Conservation (phyloP, 2,888 invertebrate species). For the Agrochola lota region DNA sequence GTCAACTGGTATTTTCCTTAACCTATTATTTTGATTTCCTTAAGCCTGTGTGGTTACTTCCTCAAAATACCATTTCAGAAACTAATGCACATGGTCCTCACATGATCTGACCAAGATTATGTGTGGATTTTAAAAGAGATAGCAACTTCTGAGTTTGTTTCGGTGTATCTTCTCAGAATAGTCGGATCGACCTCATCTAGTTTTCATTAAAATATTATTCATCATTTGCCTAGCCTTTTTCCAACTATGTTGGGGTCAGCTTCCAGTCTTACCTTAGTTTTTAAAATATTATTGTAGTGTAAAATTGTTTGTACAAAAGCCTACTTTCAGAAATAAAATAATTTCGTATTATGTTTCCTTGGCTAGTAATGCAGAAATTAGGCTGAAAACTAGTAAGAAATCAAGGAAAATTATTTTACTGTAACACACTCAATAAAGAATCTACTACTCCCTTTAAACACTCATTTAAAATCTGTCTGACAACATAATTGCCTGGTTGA, state of each 20-base stretch:
- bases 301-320: background rate
- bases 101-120: no score
- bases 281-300: background rate
- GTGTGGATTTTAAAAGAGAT: no score
- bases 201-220: no score
- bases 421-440: background rate
- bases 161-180: no score
- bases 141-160: no score
- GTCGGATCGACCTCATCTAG: no score
- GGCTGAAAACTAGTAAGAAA: background rate
- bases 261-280: background rate
- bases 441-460: background rate
- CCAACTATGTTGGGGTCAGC: no score
- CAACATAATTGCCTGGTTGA: conserved; percentile 54
- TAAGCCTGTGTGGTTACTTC: no score
- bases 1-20: background rate
- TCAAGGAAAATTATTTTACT: background rate
- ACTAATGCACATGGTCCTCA: no score
- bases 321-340: background rate
- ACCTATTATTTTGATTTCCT: background rate
- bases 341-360: background rate
- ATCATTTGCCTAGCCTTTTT: no score
- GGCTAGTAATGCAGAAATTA: background rate
- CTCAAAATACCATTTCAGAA: no score
- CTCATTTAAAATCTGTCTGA: conserved; percentile 37